Percentiles rank a stretch among this genome's conserved stretches.
These are phyloP conservation scores for Tetragonula clypearis DNA, from an alignment of 1,140 invertebrate genomes.

Conservation along the genomic window DNA sequence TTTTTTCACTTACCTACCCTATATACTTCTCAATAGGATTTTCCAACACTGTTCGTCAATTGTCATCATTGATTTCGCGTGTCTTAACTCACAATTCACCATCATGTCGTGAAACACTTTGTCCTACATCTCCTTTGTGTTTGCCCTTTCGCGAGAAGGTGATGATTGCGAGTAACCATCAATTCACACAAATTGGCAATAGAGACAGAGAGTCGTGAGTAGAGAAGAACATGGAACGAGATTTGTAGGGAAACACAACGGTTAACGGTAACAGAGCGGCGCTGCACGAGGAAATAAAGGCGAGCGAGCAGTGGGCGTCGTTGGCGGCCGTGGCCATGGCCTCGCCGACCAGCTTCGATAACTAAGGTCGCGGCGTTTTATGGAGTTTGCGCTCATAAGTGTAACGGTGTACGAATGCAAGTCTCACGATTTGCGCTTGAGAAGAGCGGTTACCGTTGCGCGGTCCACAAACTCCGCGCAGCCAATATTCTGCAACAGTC, in stretches of 20 bases:
- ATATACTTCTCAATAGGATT: not conserved
- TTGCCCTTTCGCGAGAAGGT: not conserved
- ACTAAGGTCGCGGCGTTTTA: slow-evolving; percentile 65
- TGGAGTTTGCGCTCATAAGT: slow-evolving; percentile 72
- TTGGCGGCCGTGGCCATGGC: slow-evolving; percentile 30
- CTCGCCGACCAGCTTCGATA: slow-evolving; percentile 53
- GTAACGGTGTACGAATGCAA: slow-evolving; percentile 78
- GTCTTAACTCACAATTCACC: not conserved
- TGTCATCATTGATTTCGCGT: not conserved
- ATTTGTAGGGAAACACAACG: not conserved
- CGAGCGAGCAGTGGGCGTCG: slow-evolving; percentile 36
- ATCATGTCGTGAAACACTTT: not conserved
- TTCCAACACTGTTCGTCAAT: accelerated
- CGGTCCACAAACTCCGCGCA: slow-evolving; percentile 79
- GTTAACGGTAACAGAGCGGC: slow-evolving; percentile 33
- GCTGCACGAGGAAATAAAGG: slow-evolving; percentile 39
- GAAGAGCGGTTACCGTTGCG: slow-evolving; percentile 77
- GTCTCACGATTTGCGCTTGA: slow-evolving; percentile 59
- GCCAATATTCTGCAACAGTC: slow-evolving; percentile 63
- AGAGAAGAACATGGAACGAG: not conserved
- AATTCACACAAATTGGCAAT: not conserved
- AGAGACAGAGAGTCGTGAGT: not conserved
- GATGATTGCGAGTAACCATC: too few species aligned
- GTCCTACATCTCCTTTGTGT: not conserved
- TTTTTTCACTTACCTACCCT: too few species aligned